Conservation (phyloP, 2,888 invertebrate genomes). For the Cantharis lateralis region DNA sequence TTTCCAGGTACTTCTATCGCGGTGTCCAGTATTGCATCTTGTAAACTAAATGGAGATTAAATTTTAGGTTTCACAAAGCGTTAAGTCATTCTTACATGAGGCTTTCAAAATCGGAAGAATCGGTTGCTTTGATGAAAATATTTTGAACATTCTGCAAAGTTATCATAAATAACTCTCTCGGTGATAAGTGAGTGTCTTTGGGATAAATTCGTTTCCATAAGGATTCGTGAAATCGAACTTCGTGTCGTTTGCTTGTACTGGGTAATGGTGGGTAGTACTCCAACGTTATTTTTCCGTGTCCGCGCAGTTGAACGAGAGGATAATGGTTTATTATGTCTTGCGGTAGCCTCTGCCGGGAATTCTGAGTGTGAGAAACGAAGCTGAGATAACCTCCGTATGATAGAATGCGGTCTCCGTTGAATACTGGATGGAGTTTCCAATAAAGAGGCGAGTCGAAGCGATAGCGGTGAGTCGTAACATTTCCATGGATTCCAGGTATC, state of each 20-base stretch:
- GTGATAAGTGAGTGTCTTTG: constrained; percentile 62
- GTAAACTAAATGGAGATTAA: constrained; percentile 58
- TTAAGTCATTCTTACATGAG: constrained; percentile 58
- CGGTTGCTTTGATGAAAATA: constrained; percentile 72
- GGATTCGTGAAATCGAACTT: constrained; percentile 73
- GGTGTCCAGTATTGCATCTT: constrained; percentile 82
- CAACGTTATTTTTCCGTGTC: constrained; percentile 70
- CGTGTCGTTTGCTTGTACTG: constrained; percentile 58
- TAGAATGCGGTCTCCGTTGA: constrained; percentile 84
- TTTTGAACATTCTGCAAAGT: constrained; percentile 85
- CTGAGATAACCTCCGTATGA: constrained; percentile 90
- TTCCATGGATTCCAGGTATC: constrained; percentile 64
- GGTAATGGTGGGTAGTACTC: constrained; percentile 66
- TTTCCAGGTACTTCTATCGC: constrained; percentile 72
- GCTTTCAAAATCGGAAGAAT: constrained; percentile 62
- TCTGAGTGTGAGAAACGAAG: constrained; percentile 69
- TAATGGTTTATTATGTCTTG: constrained; percentile 56
- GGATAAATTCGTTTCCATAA: constrained; percentile 67
- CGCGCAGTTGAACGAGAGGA: constrained; percentile 84
- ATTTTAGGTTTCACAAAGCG: background rate
- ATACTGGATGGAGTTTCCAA: constrained; percentile 79
- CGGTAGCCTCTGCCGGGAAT: constrained; percentile 56
- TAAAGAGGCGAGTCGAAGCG: constrained; percentile 73
- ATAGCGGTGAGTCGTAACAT: constrained; percentile 60
- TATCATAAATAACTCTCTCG: constrained; percentile 85